These are phyloP conservation scores for Trichoplusia ni DNA, from an alignment of 1,140 invertebrate species.

Conservation along the genomic window DNA sequence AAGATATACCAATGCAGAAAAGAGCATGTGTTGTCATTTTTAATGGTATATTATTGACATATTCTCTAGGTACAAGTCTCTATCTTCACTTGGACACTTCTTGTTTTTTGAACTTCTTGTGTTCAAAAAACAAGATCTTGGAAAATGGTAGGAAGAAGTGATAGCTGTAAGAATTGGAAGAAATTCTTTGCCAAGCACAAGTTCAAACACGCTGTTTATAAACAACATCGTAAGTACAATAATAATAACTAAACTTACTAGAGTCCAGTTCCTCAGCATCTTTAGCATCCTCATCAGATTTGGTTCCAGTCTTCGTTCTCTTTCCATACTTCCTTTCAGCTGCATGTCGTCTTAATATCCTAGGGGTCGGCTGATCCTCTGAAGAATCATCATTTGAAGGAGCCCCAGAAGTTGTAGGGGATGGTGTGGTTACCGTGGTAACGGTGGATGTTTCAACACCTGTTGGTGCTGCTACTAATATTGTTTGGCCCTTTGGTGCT, in stretches of 20 bases:
- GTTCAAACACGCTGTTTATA: too few species aligned
- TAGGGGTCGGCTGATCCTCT: conserved; percentile 54
- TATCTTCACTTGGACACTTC: too few species aligned
- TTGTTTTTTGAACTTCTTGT: too few species aligned
- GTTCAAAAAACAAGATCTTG: too few species aligned
- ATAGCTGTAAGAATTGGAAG: too few species aligned
- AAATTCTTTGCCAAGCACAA: too few species aligned
- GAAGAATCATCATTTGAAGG: conserved; percentile 51
- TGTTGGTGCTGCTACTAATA: conserved; percentile 67
- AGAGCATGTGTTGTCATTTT: too few species aligned
- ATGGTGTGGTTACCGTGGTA: conserved; percentile 31
- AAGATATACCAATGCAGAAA: too few species aligned
- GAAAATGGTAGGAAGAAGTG: too few species aligned
- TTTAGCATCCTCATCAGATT: conserved; percentile 31
- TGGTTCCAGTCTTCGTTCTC: conserved; percentile 62
- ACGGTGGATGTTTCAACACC: conserved; percentile 36
- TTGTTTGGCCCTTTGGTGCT: conserved; percentile 74
- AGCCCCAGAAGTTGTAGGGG: neutral
- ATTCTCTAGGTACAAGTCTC: too few species aligned
- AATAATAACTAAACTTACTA: conserved; percentile 49
- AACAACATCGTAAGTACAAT: neutral
- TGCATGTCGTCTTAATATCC: conserved; percentile 57
- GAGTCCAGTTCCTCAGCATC: conserved; percentile 45
- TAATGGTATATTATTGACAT: too few species aligned
- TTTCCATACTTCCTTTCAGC: conserved; percentile 76